These are phyloP conservation scores for Phasia obesa DNA, from an alignment of 2,888 invertebrate species.

Conservation along the genomic window DNA sequence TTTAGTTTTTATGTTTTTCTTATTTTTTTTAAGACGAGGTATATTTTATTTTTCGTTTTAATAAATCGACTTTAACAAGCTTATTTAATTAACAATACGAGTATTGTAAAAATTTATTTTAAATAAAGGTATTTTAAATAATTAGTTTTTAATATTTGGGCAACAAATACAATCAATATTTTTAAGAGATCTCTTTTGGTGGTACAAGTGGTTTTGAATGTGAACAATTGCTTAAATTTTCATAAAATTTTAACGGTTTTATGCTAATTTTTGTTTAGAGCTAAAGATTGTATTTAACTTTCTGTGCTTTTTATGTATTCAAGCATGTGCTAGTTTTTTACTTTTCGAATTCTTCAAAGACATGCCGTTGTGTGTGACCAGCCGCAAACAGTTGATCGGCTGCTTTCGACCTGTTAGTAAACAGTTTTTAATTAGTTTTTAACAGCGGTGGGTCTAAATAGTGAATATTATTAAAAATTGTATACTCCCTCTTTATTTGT, in stretches of 20 bases:
- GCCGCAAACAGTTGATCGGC: constrained; percentile 43
- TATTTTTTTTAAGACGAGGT: neutral
- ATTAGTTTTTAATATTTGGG: neutral
- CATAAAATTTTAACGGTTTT: constrained; percentile 72
- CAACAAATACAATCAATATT: constrained; percentile 17
- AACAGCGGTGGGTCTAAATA: constrained; percentile 74
- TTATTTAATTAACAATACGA: constrained; percentile 77
- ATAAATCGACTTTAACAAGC: constrained; percentile 74
- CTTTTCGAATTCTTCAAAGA: constrained; percentile 33
- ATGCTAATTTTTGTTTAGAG: constrained; percentile 72
- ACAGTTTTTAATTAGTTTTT: constrained; percentile 77
- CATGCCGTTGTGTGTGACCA: constrained; percentile 30
- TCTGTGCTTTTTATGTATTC: constrained; percentile 4
- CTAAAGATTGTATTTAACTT: constrained; percentile 18
- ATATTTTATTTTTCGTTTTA: constrained; percentile 69
- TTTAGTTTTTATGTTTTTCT: constrained; percentile 59
- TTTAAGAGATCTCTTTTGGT: constrained; percentile 29
- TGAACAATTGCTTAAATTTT: constrained; percentile 76
- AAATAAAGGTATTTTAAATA: neutral
- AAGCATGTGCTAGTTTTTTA: constrained; percentile 58
- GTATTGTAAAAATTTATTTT: constrained; percentile 71
- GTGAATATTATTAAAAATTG: neutral
- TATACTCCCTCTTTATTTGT: constrained; percentile 8
- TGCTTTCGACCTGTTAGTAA: constrained; percentile 72
- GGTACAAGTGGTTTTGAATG: constrained; percentile 72